phyloP scores from a whole-genome alignment of 2,797 vertebrate genomes.

The Crossoptilon crossoptilon region DNA sequence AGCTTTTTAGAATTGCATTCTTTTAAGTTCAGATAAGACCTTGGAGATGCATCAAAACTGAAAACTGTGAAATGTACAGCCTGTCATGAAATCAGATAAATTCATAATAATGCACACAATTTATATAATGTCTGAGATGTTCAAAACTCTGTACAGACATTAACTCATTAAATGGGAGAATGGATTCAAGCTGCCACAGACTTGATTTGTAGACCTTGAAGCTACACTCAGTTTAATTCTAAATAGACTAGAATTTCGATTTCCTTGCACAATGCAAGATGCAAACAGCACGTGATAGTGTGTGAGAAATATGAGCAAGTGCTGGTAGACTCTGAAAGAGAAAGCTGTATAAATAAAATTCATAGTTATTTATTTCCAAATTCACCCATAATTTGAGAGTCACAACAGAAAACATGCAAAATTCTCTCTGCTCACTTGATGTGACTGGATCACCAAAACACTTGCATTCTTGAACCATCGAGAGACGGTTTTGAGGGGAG shows the following conservation, averaged over 20 bases:
- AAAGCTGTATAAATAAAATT: not conserved
- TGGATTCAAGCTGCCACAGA: not conserved
- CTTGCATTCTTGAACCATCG: fast-evolving
- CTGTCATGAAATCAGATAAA: slow-evolving; percentile 18
- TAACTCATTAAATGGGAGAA: slow-evolving; percentile 32
- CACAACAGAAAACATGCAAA: not conserved
- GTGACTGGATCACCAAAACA: not conserved
- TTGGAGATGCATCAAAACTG: slow-evolving; percentile 31
- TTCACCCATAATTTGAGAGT: not conserved
- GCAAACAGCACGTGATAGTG: not conserved
- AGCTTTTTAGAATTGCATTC: not conserved
- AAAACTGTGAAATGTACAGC: slow-evolving; percentile 29
- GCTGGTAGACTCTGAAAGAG: not conserved
- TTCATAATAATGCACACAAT: not conserved
- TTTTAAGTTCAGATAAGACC: slow-evolving; percentile 25
- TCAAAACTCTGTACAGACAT: slow-evolving; percentile 8
- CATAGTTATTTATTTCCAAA: not conserved
- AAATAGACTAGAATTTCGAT: slow-evolving; percentile 28
- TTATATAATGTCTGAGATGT: not conserved
- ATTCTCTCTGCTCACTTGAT: not conserved
- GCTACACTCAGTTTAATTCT: slow-evolving; percentile 17
- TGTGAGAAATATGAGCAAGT: not conserved
- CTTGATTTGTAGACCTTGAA: slow-evolving; percentile 25
- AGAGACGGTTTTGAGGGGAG: not conserved
- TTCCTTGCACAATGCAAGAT: not conserved